phyloP scores from a whole-genome alignment of 2,113 vertebrate species.

The Petromus typicus region DNA sequence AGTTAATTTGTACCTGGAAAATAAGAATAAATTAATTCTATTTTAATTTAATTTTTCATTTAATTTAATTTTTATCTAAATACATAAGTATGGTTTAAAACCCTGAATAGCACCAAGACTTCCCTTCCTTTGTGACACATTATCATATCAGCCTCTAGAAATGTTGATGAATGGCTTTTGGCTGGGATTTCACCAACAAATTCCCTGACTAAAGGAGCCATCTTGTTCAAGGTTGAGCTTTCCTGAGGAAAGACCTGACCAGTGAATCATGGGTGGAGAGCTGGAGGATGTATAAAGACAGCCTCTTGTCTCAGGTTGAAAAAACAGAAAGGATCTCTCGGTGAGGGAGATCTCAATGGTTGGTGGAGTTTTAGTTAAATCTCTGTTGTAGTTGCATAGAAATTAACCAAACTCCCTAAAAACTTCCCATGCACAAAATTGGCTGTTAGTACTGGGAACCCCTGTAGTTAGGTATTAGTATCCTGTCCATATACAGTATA shows the following conservation, averaged over 20 bases:
- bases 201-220: neutral
- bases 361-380: neutral
- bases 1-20: neutral
- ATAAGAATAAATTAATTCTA: neutral
- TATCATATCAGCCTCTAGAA: neutral
- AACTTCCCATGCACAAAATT: neutral
- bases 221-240: neutral
- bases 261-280: neutral
- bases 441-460: neutral
- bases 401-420: neutral
- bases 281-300: neutral
- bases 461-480: no score
- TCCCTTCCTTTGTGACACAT: neutral
- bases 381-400: neutral
- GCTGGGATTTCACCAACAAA: neutral
- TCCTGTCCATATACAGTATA: no score
- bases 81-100: neutral
- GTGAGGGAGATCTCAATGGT: neutral
- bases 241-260: neutral
- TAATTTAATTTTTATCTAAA: neutral
- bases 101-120: neutral
- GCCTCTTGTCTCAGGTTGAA: neutral
- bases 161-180: neutral
- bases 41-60: no score
- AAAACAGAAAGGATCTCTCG: neutral